These are phyloP conservation scores for Semicossyphus pulcher DNA, from an alignment of 2,113 vertebrate genomes.

Conservation along the genomic window DNA sequence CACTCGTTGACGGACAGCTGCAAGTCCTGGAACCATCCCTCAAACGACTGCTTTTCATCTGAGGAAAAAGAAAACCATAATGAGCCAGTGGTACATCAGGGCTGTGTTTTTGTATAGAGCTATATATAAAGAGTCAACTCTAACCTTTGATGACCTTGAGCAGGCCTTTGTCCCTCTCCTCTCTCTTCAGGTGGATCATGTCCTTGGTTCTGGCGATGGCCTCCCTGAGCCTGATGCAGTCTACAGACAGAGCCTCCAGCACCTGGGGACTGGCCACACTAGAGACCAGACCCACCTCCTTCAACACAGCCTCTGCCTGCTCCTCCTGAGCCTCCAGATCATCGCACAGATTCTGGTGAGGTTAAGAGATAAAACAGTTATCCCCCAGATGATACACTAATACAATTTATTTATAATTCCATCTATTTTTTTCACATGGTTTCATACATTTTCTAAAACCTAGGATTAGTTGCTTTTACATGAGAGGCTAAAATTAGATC, in stretches of 20 bases:
- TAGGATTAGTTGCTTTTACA: too few relatives aligned
- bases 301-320: constrained; percentile 84
- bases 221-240: constrained; percentile 73
- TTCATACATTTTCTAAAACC: too few relatives aligned
- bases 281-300: constrained; percentile 85
- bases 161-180: constrained; percentile 88
- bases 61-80: not conserved
- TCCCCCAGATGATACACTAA: too few relatives aligned
- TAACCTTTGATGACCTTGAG: constrained; percentile 85
- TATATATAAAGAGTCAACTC: not conserved
- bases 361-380: not conserved
- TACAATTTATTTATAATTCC: too few relatives aligned
- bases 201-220: constrained; percentile 84
- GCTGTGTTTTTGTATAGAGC: too few relatives aligned
- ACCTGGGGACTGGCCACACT: constrained; percentile 83
- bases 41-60: constrained; percentile 91
- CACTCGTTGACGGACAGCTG: constrained; percentile 90
- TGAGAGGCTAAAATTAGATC: too few relatives aligned
- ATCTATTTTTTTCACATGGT: too few relatives aligned
- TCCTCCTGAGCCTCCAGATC: constrained; percentile 88
- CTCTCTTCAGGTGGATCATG: constrained; percentile 89
- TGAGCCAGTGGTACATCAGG: too few relatives aligned
- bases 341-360: constrained; percentile 85
- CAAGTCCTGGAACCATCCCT: constrained; percentile 88
- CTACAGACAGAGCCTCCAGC: constrained; percentile 86